A percentile compares a stretch with the other conserved stretches of the same genome.
Conservation (phyloP, 2,888 invertebrate species). For the Cantharis rustica region DNA sequence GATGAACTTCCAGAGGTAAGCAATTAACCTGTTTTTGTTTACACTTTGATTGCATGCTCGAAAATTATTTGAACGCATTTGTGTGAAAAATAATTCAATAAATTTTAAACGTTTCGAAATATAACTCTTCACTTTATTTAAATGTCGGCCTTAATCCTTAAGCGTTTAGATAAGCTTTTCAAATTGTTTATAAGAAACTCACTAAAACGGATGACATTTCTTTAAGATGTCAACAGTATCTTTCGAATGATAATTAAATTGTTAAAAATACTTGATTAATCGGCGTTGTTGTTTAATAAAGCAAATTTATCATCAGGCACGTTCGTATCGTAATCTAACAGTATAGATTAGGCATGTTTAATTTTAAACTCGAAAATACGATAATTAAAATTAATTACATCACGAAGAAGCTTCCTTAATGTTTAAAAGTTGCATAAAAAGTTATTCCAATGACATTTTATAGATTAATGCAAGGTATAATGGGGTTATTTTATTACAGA, state of each 20-base stretch:
- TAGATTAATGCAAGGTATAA: not conserved
- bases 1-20: slow-evolving; percentile 91
- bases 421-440: not conserved
- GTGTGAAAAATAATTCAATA: too few species aligned
- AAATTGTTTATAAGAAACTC: not conserved
- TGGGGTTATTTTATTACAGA: not conserved
- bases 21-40: slow-evolving; percentile 4
- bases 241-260: not conserved
- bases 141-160: not conserved
- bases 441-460: not conserved
- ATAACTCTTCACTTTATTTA: not conserved
- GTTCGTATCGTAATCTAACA: not conserved
- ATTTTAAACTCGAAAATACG: not conserved
- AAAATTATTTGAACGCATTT: not conserved
- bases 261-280: not conserved
- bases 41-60: not conserved
- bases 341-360: too few species aligned
- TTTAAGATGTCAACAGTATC: not conserved
- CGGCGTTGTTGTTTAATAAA: not conserved
- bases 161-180: not conserved
- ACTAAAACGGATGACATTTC: not conserved
- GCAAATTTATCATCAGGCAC: not conserved
- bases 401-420: not conserved
- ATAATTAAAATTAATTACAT: not conserved
- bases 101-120: not conserved